A percentile compares a stretch with the other conserved stretches of the same genome.
Conservation (phyloP, 2,797 vertebrate species). For the Gymnopithys bicolor region DNA sequence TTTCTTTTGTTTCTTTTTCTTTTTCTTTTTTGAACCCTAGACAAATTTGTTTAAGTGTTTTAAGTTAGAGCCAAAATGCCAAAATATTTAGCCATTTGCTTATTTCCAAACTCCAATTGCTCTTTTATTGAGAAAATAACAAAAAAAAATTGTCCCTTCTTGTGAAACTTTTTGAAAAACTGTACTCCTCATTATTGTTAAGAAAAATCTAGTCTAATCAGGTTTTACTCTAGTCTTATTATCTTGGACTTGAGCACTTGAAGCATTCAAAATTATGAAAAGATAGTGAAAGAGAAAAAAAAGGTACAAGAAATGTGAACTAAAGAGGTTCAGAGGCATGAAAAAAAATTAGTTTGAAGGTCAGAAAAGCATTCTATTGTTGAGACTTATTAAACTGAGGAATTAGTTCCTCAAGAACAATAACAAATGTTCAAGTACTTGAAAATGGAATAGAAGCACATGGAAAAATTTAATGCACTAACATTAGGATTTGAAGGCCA, state of each 20-base stretch:
- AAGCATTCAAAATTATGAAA: neutral
- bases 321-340: neutral
- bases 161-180: neutral
- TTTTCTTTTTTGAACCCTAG: neutral
- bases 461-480: neutral
- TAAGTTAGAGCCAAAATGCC: neutral
- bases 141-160: neutral
- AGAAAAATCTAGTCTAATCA: neutral
- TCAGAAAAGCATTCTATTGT: neutral
- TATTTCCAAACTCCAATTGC: neutral
- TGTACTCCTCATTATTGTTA: neutral
- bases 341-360: neutral
- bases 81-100: neutral
- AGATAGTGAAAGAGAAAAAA: neutral
- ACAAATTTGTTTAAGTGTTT: neutral
- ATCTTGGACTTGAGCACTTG: neutral
- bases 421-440: neutral
- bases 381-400: neutral
- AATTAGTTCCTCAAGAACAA: neutral
- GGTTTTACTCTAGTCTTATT: neutral
- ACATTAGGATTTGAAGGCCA: neutral
- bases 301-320: neutral
- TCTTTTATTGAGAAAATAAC: neutral
- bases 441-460: neutral
- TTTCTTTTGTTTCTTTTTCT: no score